phyloP scores from a whole-genome alignment of 2,797 vertebrate species.

The Danio albolineatus region DNA sequence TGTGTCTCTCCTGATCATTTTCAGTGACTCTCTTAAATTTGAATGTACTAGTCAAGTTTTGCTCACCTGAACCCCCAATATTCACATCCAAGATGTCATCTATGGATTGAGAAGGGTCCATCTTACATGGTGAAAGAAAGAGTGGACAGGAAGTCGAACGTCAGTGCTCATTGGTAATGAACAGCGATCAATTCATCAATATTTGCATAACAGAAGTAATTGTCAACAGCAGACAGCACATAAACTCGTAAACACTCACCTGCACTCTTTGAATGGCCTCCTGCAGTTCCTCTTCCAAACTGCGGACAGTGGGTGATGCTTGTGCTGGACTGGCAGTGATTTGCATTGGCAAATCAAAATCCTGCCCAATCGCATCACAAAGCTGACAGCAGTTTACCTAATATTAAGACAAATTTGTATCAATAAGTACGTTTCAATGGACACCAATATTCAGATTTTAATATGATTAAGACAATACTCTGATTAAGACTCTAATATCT shows the following conservation, averaged over 20 bases:
- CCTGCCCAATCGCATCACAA: conserved; percentile 82
- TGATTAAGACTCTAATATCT: too few species aligned
- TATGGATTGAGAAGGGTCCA: conserved; percentile 87
- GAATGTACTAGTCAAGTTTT: conserved; percentile 39
- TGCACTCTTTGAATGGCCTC: conserved; percentile 91
- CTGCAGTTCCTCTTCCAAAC: conserved; percentile 90
- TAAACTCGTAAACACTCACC: conserved; percentile 69
- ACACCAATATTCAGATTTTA: too few species aligned
- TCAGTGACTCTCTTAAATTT: not conserved
- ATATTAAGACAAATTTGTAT: not conserved
- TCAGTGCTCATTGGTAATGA: conserved; percentile 29
- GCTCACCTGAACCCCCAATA: conserved; percentile 75
- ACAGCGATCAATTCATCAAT: conserved; percentile 36
- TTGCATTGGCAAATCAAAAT: conserved; percentile 87
- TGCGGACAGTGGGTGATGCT: conserved; percentile 73
- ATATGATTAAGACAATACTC: too few species aligned
- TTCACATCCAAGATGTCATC: conserved; percentile 88
- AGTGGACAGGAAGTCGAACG: conserved; percentile 21
- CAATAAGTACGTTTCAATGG: not conserved
- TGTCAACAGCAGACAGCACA: conserved; percentile 17
- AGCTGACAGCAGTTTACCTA: conserved; percentile 81
- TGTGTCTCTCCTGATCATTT: not conserved
- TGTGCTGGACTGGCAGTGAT: conserved; percentile 83
- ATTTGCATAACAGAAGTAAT: not conserved
- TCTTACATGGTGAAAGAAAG: conserved; percentile 70